A percentile compares a stretch with the other conserved stretches of the same genome.
These are phyloP conservation scores for Pteronura brasiliensis DNA, from an alignment of 2,113 vertebrate species.

Conservation along the genomic window DNA sequence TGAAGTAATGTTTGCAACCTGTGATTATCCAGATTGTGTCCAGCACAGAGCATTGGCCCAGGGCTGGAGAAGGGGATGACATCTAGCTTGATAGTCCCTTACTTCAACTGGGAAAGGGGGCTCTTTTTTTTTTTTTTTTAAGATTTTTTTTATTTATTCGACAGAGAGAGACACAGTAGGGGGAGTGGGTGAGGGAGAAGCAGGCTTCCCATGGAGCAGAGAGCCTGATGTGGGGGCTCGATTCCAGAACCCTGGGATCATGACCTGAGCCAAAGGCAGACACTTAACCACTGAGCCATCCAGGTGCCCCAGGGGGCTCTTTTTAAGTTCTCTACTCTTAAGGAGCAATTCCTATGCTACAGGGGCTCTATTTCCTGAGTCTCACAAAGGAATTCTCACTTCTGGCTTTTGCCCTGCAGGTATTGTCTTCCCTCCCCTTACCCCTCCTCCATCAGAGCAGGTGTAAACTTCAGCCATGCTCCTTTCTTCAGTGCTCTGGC, in stretches of 20 bases:
- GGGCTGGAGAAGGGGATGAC: not conserved
- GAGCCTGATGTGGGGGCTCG: too few species aligned
- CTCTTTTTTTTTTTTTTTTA: not conserved
- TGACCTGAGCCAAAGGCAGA: too few species aligned
- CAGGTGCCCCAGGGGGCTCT: not conserved
- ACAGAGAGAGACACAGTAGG: too few species aligned
- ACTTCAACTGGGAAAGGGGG: not conserved
- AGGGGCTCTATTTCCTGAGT: not conserved
- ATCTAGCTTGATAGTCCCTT: not conserved
- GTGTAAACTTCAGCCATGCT: not conserved
- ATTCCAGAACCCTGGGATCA: too few species aligned
- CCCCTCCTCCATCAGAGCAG: not conserved
- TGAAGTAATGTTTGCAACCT: not conserved
- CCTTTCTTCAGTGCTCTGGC: not conserved
- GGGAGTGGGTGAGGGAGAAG: too few species aligned
- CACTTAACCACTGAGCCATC: too few species aligned
- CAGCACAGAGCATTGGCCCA: not conserved
- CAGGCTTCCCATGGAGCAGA: too few species aligned
- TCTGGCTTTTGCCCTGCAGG: not conserved
- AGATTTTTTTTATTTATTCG: too few species aligned
- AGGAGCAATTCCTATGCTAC: not conserved
- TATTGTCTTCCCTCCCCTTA: not conserved
- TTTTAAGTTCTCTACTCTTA: not conserved
- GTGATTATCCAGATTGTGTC: not conserved
- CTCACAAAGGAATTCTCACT: not conserved